Percentiles rank a stretch among this genome's conserved stretches.
Conservation (phyloP, 2,888 invertebrate genomes). For the Mimachlamys varia region DNA sequence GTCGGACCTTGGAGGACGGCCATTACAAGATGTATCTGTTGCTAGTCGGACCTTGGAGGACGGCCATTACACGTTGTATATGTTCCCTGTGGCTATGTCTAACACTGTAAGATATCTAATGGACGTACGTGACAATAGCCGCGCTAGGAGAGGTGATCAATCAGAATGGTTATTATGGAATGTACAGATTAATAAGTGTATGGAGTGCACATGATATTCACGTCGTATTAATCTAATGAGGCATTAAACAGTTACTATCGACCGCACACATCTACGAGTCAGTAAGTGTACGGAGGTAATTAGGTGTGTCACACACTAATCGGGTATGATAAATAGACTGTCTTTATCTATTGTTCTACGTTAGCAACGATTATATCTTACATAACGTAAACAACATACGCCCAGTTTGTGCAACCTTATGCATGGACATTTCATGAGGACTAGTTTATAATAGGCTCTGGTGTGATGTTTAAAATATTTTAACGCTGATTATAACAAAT, state of each 20-base stretch:
- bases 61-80: not conserved
- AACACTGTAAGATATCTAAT: not conserved
- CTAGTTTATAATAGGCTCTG: not conserved
- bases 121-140: not conserved
- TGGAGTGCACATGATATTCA: not conserved
- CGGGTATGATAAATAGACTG: not conserved
- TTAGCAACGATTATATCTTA: not conserved
- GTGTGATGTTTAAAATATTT: not conserved
- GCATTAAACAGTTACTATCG: not conserved
- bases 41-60: too few relatives aligned
- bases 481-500: not conserved
- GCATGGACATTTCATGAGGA: not conserved
- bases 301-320: not conserved
- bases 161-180: not conserved
- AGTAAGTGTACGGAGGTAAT: slow-evolving; percentile 34
- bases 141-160: not conserved
- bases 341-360: not conserved
- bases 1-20: too few relatives aligned
- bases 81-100: not conserved
- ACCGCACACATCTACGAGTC: not conserved
- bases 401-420: not conserved
- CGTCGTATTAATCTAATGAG: slow-evolving; percentile 22
- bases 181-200: slow-evolving; percentile 28
- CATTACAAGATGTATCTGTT: too few relatives aligned
- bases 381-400: slow-evolving; percentile 4